Evolutionary conservation across 2,888 invertebrate genomes (phyloP).

Genomic region (Syritta pipiens): DNA sequence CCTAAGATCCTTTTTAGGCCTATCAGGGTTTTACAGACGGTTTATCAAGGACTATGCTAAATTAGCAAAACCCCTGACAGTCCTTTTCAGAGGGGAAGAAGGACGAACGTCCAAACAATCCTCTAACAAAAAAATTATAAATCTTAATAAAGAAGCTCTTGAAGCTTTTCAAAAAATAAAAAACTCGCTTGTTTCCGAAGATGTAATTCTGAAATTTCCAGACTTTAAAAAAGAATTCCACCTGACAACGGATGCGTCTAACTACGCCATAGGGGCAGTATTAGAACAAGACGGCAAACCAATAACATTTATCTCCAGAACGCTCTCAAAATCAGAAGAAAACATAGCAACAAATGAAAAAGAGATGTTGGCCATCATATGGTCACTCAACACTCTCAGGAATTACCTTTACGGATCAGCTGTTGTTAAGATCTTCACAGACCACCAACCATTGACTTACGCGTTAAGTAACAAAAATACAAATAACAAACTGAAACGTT

Average conservation of each 20-base stretch:
- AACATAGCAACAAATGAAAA: constrained; percentile 29
- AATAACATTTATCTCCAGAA: constrained; percentile 28
- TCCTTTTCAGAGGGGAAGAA: neutral
- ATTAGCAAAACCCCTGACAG: neutral
- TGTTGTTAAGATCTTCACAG: constrained; percentile 44
- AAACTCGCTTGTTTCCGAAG: neutral
- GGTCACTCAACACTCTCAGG: constrained; percentile 1
- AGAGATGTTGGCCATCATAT: constrained; percentile 25
- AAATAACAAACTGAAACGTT: constrained; percentile 47
- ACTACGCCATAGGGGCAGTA: too few species aligned
- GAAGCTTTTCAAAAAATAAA: neutral
- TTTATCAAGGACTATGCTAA: constrained; percentile 1
- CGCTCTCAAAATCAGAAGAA: constrained; percentile 32
- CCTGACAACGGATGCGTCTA: too few species aligned
- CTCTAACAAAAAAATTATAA: neutral
- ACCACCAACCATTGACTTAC: constrained; percentile 50
- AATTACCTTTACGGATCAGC: constrained; percentile 43
- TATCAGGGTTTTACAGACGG: neutral
- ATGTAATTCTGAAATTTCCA: neutral
- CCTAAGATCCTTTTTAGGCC: neutral
- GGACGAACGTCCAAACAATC: neutral
- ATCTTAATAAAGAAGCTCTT: neutral
- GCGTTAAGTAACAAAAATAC: constrained; percentile 53
- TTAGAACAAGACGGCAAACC: neutral
- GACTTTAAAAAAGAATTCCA: neutral